Percentiles rank a stretch among this genome's conserved stretches.
These are phyloP conservation scores for Melinaea marsaeus DNA, from an alignment of 2,888 invertebrate species.

Conservation along the genomic window DNA sequence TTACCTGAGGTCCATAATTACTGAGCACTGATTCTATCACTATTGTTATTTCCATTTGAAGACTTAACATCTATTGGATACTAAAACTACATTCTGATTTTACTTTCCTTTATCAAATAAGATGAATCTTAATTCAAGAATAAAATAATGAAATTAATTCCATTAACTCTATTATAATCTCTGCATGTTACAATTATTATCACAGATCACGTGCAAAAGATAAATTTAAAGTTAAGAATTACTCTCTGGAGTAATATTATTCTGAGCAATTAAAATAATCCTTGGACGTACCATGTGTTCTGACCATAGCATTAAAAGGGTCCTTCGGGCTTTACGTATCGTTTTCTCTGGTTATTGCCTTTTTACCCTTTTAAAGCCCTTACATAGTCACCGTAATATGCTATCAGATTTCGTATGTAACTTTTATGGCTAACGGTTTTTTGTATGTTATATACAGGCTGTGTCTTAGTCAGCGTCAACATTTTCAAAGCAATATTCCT, in stretches of 20 bases:
- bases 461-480: neutral
- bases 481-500: too few relatives aligned
- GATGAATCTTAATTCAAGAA: too few relatives aligned
- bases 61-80: too few relatives aligned
- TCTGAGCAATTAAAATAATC: slow-evolving; percentile 27
- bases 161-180: too few relatives aligned
- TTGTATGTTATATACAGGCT: neutral
- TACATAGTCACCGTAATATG: slow-evolving; percentile 2
- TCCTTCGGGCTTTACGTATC: slow-evolving; percentile 23
- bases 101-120: too few relatives aligned
- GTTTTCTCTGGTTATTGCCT: slow-evolving; percentile 20
- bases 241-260: slow-evolving; percentile 23
- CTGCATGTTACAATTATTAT: too few relatives aligned
- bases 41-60: too few relatives aligned
- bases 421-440: slow-evolving; percentile 1
- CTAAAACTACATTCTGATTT: too few relatives aligned
- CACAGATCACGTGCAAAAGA: neutral
- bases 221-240: slow-evolving; percentile 1
- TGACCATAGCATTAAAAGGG: slow-evolving; percentile 27
- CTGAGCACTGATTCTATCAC: too few relatives aligned
- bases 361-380: slow-evolving; percentile 16
- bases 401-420: slow-evolving; percentile 2
- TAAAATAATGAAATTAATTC: too few relatives aligned
- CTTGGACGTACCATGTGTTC: slow-evolving; percentile 16
- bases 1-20: too few relatives aligned